Evolutionary conservation across 1,140 invertebrate genomes (phyloP).

Genomic region (Muscidifurax raptorellus): DNA sequence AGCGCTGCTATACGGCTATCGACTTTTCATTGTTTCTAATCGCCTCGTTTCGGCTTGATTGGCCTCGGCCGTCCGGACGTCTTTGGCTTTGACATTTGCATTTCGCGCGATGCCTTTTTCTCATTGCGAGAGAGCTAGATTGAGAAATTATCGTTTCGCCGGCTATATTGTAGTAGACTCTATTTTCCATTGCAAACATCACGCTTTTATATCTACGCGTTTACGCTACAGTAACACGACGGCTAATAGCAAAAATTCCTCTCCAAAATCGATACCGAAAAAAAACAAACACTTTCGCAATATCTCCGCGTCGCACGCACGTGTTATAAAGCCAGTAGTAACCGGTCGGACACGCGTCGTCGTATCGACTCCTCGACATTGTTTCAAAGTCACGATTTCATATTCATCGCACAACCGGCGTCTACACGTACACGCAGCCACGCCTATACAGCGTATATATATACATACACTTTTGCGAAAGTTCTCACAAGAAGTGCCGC

Average conservation of each 20-base stretch:
- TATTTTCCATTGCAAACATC: too few relatives aligned
- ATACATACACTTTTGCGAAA: background rate
- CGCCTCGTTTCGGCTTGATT: background rate
- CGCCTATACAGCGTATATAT: background rate
- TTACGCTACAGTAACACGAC: too few relatives aligned
- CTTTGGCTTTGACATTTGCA: background rate
- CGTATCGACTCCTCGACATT: background rate
- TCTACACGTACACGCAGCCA: background rate
- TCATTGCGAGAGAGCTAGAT: background rate
- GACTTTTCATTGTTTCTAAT: background rate
- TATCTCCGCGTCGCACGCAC: background rate
- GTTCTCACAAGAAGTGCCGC: too few relatives aligned
- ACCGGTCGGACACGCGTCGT: background rate
- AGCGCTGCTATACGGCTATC: background rate
- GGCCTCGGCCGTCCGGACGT: background rate
- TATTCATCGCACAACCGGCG: background rate
- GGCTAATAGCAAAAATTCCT: too few relatives aligned
- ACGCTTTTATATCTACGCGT: too few relatives aligned
- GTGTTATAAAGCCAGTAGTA: background rate
- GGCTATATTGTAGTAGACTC: too few relatives aligned
- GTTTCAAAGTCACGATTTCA: background rate
- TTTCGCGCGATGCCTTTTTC: background rate
- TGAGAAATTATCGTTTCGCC: background rate
- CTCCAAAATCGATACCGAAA: too few relatives aligned
- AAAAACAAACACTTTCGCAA: too few relatives aligned